Base-by-base conservation (phyloP, 2,888 invertebrate genomes). In the Apocheima hispidaria region DNA sequence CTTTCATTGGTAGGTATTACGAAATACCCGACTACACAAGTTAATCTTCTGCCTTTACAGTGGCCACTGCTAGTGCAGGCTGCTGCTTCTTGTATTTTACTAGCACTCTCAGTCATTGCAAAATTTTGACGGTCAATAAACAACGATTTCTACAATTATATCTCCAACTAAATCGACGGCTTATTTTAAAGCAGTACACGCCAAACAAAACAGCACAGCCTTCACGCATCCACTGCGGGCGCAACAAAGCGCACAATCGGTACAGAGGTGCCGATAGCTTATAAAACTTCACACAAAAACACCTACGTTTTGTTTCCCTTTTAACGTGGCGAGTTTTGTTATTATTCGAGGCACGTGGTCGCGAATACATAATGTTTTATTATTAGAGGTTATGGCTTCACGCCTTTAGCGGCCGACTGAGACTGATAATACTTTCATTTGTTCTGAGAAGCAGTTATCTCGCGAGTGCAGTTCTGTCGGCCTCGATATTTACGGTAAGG, bases 301-400 rank as follows among this genome's bases (percentile, higher is more conserved):
- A 74, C 71, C 77, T 72, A 87, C 87, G 46, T 88, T 88, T 89
- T 90, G 90, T 90, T 88, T 83, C 82, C 73, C 75, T 82, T 79
- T 77, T 55, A 63, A 76, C 81, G 82, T 82, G 82, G 77, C 81
- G 75, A 81, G 80, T 86, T 87, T 83, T 82, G 89, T 89, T 90
- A 88, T 88, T 89, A 87, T 86, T 80, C 83, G 79, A 66, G 88
- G 89, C 92, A 87, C 92, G 92, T 92, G 92, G 92, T 74, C 79
- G 79, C 82, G 92, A 92, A 92, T 92, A 92, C 82, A 89, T 91
- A 91, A 91, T 90, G 84, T 89, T 92, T 91, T 90, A 91, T 90
- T 88, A 56, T 62, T 59, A 49, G 41, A 41, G 53, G 53, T 60
- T 57, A 92, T 83, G 87, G 84, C 92, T 91, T 92, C 89, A 91